Conservation (phyloP, 2,888 invertebrate species). For the Lepeophtheirus nordmannii region DNA sequence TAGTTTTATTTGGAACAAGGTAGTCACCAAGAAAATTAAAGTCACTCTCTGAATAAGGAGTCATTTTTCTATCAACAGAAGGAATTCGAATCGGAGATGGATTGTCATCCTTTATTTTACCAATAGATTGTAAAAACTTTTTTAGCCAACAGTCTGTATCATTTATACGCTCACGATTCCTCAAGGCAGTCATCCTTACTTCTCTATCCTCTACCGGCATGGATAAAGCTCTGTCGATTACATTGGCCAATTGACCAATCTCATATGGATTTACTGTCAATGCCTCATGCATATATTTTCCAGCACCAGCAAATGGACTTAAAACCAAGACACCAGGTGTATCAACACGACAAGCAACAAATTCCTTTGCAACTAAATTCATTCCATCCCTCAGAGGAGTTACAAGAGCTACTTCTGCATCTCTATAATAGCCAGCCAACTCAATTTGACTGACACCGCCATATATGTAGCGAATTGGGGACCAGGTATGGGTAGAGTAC, state of each 20-base stretch:
- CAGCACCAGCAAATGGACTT: conserved; percentile 37
- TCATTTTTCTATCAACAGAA: neutral
- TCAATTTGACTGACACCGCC: conserved; percentile 36
- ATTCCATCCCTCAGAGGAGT: conserved; percentile 38
- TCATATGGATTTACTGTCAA: conserved; percentile 37
- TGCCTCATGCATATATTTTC: conserved; percentile 36
- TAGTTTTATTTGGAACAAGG: neutral
- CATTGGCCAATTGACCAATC: conserved; percentile 35
- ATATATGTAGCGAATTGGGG: conserved; percentile 37
- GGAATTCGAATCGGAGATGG: conserved; percentile 50
- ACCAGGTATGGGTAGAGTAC: conserved; percentile 37
- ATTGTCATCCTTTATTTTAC: conserved; percentile 48
- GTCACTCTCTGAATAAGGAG: neutral
- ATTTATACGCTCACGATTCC: conserved; percentile 33
- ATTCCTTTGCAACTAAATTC: conserved; percentile 39
- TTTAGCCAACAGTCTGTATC: conserved; percentile 37
- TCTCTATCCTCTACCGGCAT: conserved; percentile 37
- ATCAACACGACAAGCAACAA: conserved; percentile 36
- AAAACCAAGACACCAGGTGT: conserved; percentile 36
- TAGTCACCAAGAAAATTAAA: neutral
- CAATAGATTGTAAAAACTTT: conserved; percentile 36
- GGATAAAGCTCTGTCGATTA: conserved; percentile 35
- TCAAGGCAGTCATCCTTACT: conserved; percentile 36
- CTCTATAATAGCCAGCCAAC: conserved; percentile 36
- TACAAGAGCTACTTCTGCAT: conserved; percentile 36